Percentiles rank a stretch among this genome's conserved stretches.
Evolutionary conservation across 2,888 invertebrate genomes (phyloP).

Genomic region (Plusia festucae): DNA sequence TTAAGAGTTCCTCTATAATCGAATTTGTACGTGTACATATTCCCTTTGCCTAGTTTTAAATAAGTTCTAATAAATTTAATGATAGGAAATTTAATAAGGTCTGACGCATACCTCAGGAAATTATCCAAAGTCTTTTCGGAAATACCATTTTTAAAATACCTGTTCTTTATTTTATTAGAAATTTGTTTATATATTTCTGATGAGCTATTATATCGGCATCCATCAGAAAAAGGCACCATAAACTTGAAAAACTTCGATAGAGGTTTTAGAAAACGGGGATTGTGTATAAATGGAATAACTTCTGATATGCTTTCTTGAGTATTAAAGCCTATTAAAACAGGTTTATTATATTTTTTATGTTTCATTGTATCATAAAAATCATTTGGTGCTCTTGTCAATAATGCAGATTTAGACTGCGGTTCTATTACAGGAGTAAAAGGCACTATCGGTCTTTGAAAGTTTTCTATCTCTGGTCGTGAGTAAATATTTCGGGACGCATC

Average conservation of each 20-base stretch:
- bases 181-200: conserved; percentile 69
- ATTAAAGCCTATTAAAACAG: conserved; percentile 85
- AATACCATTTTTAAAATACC: conserved; percentile 75
- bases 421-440: conserved; percentile 81
- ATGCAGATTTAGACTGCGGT: conserved; percentile 64
- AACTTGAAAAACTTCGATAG: conserved; percentile 76
- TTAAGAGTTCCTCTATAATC: conserved; percentile 82
- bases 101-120: conserved; percentile 80
- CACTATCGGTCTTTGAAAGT: conserved; percentile 77
- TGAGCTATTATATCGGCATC: conserved; percentile 72
- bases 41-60: conserved; percentile 59
- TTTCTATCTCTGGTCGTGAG: conserved; percentile 71
- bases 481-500: conserved; percentile 74
- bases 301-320: conserved; percentile 86
- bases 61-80: conserved; percentile 78
- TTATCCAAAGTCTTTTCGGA: conserved; percentile 70
- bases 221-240: conserved; percentile 79
- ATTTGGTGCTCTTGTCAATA: conserved; percentile 65
- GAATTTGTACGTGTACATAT: conserved; percentile 83
- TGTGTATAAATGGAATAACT: conserved; percentile 79
- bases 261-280: conserved; percentile 73
- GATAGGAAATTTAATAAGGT: conserved; percentile 82
- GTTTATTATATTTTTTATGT: conserved; percentile 61
- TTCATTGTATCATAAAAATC: conserved; percentile 57
- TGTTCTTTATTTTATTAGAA: conserved; percentile 70